Evolutionary conservation across 1,140 invertebrate species (phyloP).

Genomic region (Medauroidea extradentata): DNA sequence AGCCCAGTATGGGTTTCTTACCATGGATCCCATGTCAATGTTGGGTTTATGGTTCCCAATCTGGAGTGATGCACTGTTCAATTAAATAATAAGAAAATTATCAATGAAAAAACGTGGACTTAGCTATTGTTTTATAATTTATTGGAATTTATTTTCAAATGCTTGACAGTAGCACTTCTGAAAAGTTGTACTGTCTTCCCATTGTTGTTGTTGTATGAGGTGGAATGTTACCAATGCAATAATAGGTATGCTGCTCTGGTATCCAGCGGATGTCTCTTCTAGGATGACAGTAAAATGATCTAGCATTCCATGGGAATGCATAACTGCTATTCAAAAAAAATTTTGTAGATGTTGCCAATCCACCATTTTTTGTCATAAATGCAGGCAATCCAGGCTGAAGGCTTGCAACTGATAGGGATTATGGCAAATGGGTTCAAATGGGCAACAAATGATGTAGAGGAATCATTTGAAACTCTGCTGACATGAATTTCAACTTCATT

Average conservation of each 20-base stretch:
- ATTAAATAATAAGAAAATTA: no score
- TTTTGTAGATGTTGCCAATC: constrained; percentile 1
- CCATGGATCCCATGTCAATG: no score
- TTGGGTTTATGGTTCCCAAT: no score
- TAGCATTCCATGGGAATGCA: background rate
- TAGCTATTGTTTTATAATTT: no score
- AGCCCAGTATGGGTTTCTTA: no score
- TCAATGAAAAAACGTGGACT: no score
- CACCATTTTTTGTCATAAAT: constrained; percentile 4
- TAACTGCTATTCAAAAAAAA: constrained; percentile 1
- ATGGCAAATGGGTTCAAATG: background rate
- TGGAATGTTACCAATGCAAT: background rate
- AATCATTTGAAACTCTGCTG: background rate
- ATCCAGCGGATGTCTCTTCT: background rate
- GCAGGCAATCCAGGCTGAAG: background rate
- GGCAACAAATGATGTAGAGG: background rate
- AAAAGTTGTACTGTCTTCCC: no score
- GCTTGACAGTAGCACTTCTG: no score
- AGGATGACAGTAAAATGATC: background rate
- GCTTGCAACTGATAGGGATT: background rate
- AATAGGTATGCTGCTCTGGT: background rate
- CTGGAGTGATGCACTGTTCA: no score
- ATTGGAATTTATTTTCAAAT: no score
- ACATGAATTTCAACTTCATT: background rate
- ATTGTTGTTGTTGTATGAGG: no score